phyloP scores from a whole-genome alignment of 1,140 invertebrate species.

The Drosophila seguyi region DNA sequence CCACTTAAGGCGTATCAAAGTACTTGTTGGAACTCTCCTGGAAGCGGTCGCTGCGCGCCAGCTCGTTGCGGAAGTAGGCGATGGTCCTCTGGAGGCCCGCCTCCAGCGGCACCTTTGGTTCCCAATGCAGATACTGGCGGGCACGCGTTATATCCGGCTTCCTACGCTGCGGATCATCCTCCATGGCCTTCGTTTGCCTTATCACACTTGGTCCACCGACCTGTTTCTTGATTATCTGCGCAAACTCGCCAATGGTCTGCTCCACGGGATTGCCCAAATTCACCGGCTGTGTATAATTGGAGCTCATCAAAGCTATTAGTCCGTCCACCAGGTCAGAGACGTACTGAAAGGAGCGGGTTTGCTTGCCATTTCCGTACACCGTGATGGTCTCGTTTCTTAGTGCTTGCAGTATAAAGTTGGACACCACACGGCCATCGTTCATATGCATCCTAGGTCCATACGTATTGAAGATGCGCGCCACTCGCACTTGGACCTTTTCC shows the following conservation, averaged over 20 bases:
- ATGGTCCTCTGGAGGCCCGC: constrained; percentile 95
- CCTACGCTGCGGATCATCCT: constrained; percentile 98
- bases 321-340: constrained; percentile 99
- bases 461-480: constrained; percentile 99
- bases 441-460: constrained; percentile 99
- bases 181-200: constrained; percentile 92
- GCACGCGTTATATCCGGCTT: constrained; percentile 97
- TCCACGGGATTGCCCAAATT: constrained; percentile 99
- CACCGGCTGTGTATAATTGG: constrained; percentile 96
- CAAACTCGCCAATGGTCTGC: constrained; percentile 98
- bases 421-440: constrained; percentile 99
- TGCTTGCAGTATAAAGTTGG: constrained; percentile 99
- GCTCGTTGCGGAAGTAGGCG: constrained; percentile 95
- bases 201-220: constrained; percentile 95
- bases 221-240: constrained; percentile 94
- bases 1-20: constrained; percentile 69
- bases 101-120: constrained; percentile 94
- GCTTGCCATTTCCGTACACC: constrained; percentile 97
- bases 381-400: constrained; percentile 98
- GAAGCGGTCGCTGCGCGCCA: constrained; percentile 87
- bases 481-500: constrained; percentile 96
- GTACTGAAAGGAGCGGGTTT: constrained; percentile 99
- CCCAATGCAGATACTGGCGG: constrained; percentile 94
- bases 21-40: constrained; percentile 79
- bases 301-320: constrained; percentile 96